Evolutionary conservation across 2,113 vertebrate genomes (phyloP).

Genomic region (Penelope pileata): DNA sequence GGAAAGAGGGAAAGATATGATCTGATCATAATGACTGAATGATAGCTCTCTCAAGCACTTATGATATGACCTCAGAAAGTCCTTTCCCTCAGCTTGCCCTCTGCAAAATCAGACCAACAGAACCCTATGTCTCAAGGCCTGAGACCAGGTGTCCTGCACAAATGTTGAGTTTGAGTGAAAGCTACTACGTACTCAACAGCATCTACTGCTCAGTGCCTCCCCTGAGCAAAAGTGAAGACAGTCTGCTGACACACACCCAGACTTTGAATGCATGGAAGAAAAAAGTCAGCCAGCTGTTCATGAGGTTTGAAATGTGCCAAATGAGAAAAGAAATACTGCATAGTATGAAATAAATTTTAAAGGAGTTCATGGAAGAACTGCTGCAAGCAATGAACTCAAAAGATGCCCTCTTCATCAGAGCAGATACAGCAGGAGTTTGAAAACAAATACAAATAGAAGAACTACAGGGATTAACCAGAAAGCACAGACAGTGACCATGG

Average conservation of each 20-base stretch:
- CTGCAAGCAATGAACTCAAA: neutral
- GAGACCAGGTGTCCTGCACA: neutral
- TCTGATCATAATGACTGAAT: neutral
- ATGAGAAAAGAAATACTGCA: neutral
- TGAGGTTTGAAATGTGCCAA: neutral
- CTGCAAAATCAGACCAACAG: neutral
- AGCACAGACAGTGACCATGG: constrained; percentile 1
- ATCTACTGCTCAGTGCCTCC: neutral
- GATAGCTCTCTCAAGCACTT: neutral
- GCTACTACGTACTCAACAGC: neutral
- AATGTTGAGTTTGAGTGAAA: neutral
- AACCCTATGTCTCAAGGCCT: neutral
- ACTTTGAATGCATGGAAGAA: neutral
- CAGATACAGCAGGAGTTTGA: neutral
- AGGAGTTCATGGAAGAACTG: neutral
- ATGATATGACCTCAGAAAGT: neutral
- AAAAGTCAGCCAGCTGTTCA: neutral
- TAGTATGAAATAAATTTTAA: neutral
- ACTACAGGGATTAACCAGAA: constrained; percentile 16
- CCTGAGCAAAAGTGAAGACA: neutral
- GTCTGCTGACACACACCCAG: neutral
- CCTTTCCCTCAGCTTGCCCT: neutral
- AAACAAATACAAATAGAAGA: constrained; percentile 19
- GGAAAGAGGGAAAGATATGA: neutral
- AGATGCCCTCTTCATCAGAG: neutral